Evolutionary conservation across 2,113 vertebrate species (phyloP).

Genomic region (Hippolais icterina): DNA sequence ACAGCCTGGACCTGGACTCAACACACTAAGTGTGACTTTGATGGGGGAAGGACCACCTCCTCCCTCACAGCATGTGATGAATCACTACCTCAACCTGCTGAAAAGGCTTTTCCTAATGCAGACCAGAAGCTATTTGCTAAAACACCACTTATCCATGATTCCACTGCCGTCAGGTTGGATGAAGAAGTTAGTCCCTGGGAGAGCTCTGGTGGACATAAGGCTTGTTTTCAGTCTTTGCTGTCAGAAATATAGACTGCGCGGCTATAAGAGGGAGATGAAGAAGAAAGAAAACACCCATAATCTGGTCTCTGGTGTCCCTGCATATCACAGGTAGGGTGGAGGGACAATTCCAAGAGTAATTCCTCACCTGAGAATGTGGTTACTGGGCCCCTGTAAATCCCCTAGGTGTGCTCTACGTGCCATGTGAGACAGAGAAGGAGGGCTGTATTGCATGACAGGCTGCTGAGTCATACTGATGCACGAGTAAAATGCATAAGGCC

Average conservation of each 20-base stretch:
- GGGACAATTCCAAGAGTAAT: not conserved
- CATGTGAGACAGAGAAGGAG: not conserved
- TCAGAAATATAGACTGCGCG: not conserved
- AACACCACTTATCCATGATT: not conserved
- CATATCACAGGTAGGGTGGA: not conserved
- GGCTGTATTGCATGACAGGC: not conserved
- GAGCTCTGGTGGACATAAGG: not conserved
- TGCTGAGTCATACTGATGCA: fast-evolving
- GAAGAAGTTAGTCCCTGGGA: not conserved
- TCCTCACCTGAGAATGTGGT: not conserved
- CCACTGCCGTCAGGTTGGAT: not conserved
- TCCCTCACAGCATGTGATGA: not conserved
- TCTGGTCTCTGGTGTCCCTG: not conserved
- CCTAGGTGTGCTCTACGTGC: not conserved
- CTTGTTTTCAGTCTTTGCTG: not conserved
- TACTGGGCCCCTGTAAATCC: not conserved
- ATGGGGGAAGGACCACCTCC: fast-evolving
- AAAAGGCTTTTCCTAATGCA: not conserved
- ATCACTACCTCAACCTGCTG: fast-evolving
- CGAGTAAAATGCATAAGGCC: not conserved
- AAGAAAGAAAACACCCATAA: not conserved
- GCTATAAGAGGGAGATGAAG: not conserved
- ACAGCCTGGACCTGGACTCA: not conserved
- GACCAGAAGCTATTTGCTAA: not conserved
- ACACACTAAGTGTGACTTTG: not conserved